These are phyloP conservation scores for Diachasmimorpha longicaudata DNA, from an alignment of 1,140 invertebrate genomes.

Conservation along the genomic window DNA sequence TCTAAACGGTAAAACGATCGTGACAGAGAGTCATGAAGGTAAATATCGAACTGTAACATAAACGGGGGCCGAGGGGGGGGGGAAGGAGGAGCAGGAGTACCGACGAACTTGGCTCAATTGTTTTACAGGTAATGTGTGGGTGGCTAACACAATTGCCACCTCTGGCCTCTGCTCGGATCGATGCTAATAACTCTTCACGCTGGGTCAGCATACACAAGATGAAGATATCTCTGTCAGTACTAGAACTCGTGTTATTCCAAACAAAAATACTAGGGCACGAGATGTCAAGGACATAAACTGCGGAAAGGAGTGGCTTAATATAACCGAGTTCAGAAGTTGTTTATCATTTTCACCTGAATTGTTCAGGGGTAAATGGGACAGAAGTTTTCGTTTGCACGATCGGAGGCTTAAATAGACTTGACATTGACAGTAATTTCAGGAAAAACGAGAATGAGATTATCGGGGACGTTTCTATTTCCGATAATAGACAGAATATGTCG, in stretches of 20 bases:
- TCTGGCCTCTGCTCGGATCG: not conserved
- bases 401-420: not conserved
- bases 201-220: not conserved
- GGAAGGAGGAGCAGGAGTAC: too few species aligned
- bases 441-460: not conserved
- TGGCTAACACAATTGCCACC: not conserved
- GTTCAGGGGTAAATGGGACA: not conserved
- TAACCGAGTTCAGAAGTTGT: not conserved
- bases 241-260: not conserved
- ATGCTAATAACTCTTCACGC: constrained; percentile 3
- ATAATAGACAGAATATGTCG: too few species aligned
- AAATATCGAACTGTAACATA: not conserved
- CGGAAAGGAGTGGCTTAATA: not conserved
- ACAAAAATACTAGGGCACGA: not conserved
- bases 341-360: constrained; percentile 1
- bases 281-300: not conserved
- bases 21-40: not conserved
- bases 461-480: not conserved
- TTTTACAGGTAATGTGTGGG: not conserved
- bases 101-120: not conserved
- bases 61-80: not conserved
- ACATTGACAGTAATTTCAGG: not conserved
- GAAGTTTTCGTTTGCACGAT: not conserved
- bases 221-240: not conserved
- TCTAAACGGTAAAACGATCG: not conserved